Conservation (phyloP, 64 coral and sea anemone genomes). For the Hydrozoanthus tunicans region DNA sequence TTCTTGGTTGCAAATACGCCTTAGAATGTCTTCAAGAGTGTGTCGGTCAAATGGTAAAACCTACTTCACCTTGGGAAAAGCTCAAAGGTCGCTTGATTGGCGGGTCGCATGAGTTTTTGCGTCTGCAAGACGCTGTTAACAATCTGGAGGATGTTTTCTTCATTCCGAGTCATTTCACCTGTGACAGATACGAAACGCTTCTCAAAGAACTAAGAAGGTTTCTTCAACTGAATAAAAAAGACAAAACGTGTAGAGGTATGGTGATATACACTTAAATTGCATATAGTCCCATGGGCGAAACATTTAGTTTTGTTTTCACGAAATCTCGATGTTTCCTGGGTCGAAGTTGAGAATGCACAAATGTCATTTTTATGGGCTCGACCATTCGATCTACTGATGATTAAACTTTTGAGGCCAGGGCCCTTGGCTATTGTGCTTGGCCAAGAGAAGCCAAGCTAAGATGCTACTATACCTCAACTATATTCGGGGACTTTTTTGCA, state of each 20-base stretch:
- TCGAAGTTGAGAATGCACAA: too few species aligned
- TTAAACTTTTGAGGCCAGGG: too few species aligned
- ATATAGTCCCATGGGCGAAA: too few species aligned
- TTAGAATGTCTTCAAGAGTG: conserved; percentile 82
- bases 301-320: too few species aligned
- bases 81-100: conserved; percentile 62
- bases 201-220: conserved; percentile 32
- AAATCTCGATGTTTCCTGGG: too few species aligned
- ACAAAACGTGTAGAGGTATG: conserved; percentile 41
- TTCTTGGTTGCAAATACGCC: conserved; percentile 73
- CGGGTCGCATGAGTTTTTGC: not conserved
- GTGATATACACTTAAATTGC: not conserved
- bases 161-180: not conserved
- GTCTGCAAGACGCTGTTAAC: conserved; percentile 28
- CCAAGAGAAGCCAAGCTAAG: too few species aligned
- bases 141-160: conserved; percentile 25
- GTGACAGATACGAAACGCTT: conserved; percentile 56
- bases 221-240: conserved; percentile 15
- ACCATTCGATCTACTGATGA: too few species aligned
- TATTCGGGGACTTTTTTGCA: too few species aligned
- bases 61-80: conserved; percentile 76
- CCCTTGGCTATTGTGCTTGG: too few species aligned
- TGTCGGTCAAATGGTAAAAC: conserved; percentile 65
- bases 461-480: too few species aligned
- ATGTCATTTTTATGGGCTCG: too few species aligned